These are phyloP conservation scores for Cryptops parisi DNA, from an alignment of 2,888 invertebrate species.

Conservation along the genomic window DNA sequence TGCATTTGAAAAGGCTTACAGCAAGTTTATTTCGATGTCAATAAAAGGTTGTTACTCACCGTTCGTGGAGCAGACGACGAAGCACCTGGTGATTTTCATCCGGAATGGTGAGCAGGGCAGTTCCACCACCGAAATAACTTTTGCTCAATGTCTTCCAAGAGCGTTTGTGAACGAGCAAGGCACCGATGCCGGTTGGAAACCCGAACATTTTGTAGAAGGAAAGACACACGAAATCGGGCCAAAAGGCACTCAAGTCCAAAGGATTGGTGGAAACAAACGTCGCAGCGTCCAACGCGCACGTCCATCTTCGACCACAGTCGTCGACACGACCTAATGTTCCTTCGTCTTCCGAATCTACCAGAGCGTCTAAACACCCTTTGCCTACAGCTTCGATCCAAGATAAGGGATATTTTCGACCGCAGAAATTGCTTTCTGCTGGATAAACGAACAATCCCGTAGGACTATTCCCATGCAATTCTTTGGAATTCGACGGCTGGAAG, in stretches of 20 bases:
- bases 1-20: too few species aligned
- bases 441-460: conserved; percentile 49
- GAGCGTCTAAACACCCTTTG: conserved; percentile 35
- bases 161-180: conserved; percentile 49
- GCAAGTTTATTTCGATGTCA: too few species aligned
- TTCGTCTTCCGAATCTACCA: background rate
- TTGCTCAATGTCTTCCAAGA: conserved; percentile 40
- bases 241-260: conserved; percentile 51
- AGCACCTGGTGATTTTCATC: conserved; percentile 54
- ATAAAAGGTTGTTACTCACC: too few species aligned
- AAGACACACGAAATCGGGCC: conserved; percentile 77
- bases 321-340: background rate
- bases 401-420: conserved; percentile 77
- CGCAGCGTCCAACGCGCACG: conserved; percentile 73
- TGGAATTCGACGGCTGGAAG: background rate
- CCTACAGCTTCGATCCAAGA: conserved; percentile 49
- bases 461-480: background rate
- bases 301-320: conserved; percentile 43
- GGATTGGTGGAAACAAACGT: conserved; percentile 58
- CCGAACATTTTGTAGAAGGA: conserved; percentile 98
- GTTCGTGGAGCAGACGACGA: conserved; percentile 50
- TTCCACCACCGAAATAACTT: conserved; percentile 86
- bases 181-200: conserved; percentile 90
- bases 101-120: conserved; percentile 69
- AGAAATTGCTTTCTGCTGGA: conserved; percentile 91